A percentile compares a stretch with the other conserved stretches of the same genome.
Evolutionary conservation across 2,797 vertebrate genomes (phyloP).

Genomic region (Periophthalmus magnuspinnatus): DNA sequence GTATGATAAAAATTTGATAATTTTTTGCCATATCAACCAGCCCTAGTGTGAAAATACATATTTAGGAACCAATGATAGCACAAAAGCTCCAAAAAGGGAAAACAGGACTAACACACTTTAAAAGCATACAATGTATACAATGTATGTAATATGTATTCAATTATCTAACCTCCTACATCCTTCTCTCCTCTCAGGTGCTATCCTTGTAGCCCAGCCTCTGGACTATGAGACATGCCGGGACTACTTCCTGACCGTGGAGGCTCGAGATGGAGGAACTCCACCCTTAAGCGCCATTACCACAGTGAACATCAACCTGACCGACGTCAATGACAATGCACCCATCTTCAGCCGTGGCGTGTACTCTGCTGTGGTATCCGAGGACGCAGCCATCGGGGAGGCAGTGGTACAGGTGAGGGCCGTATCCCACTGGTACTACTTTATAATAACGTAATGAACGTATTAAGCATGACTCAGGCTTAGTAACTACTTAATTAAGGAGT

Average conservation of each 20-base stretch:
- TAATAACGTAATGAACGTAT: too few relatives aligned
- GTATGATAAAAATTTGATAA: too few relatives aligned
- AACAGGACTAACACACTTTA: too few relatives aligned
- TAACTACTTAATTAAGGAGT: too few relatives aligned
- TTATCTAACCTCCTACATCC: neutral
- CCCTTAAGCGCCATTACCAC: conserved; percentile 89
- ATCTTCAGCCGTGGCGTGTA: conserved; percentile 87
- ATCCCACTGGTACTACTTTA: too few relatives aligned
- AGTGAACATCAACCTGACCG: conserved; percentile 89
- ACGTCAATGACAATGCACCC: conserved; percentile 93
- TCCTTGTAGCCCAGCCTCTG: conserved; percentile 84
- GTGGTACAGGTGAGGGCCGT: conserved; percentile 80
- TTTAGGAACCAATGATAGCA: too few relatives aligned
- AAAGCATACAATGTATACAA: too few relatives aligned
- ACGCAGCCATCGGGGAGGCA: conserved; percentile 83
- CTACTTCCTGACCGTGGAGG: conserved; percentile 94
- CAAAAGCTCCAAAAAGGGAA: too few relatives aligned
- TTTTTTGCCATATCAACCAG: too few relatives aligned
- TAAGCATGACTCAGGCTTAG: too few relatives aligned
- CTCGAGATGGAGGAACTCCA: conserved; percentile 89
- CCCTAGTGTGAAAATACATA: too few relatives aligned
- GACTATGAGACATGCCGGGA: conserved; percentile 91
- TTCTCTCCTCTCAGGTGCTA: conserved; percentile 75
- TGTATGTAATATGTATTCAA: too few relatives aligned
- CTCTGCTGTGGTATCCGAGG: conserved; percentile 88